phyloP scores from a whole-genome alignment of 2,888 invertebrate species.

The Onthophagus sagittarius region DNA sequence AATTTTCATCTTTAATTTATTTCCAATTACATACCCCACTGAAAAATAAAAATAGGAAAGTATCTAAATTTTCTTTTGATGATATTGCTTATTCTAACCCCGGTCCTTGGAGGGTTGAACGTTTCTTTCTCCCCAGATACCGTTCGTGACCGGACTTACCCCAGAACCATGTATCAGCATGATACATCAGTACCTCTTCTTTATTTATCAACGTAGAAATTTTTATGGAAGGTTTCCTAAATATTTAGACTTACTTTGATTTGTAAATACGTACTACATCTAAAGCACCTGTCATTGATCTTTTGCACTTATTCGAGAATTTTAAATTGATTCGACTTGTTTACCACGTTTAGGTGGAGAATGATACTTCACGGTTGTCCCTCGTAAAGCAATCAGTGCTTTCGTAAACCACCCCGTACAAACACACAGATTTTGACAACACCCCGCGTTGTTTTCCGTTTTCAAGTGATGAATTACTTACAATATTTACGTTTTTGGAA shows the following conservation, averaged over 20 bases:
- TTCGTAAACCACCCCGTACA: slow-evolving; percentile 24
- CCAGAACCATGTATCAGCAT: not conserved
- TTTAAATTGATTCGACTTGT: slow-evolving; percentile 22
- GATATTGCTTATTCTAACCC: not conserved
- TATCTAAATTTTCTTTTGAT: not conserved
- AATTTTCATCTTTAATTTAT: too few species aligned
- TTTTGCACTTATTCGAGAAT: not conserved
- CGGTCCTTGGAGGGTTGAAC: not conserved
- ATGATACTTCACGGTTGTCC: slow-evolving; percentile 20
- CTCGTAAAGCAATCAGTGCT: slow-evolving; percentile 24
- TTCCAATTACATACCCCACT: not conserved
- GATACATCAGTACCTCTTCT: not conserved
- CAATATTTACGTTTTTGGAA: slow-evolving; percentile 24
- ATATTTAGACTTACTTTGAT: not conserved
- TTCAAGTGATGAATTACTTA: slow-evolving; percentile 26
- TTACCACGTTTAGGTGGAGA: slow-evolving; percentile 14
- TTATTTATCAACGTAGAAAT: not conserved
- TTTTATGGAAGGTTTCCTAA: not conserved
- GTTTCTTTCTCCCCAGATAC: not conserved
- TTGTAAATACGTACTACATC: not conserved
- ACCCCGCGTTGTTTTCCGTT: slow-evolving; percentile 26
- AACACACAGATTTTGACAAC: slow-evolving; percentile 19
- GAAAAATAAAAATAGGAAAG: not conserved
- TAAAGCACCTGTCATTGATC: not conserved
- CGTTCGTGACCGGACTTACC: not conserved